phyloP scores from a whole-genome alignment of 2,113 vertebrate species.

The Dasyurus viverrinus region DNA sequence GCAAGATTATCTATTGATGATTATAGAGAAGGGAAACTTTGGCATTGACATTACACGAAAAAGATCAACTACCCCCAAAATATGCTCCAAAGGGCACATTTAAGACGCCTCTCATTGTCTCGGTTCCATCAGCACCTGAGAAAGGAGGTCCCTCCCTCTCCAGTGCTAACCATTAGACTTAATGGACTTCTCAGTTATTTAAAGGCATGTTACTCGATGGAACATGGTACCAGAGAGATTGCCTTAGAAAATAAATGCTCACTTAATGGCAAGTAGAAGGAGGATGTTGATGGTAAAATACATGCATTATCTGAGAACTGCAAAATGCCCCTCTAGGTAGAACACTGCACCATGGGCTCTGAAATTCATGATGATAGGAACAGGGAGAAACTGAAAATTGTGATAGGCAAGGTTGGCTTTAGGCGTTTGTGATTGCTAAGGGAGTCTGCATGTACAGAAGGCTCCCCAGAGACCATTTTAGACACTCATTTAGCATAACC shows the following conservation, averaged over 20 bases:
- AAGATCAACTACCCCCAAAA: slow-evolving; percentile 34
- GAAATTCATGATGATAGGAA: slow-evolving; percentile 30
- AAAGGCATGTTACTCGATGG: slow-evolving; percentile 29
- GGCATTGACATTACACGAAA: slow-evolving; percentile 33
- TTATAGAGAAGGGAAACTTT: slow-evolving; percentile 34
- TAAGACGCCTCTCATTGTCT: slow-evolving; percentile 40
- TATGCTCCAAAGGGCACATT: neutral
- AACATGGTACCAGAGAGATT: slow-evolving; percentile 40
- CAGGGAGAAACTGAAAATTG: slow-evolving; percentile 57
- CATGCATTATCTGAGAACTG: slow-evolving; percentile 55
- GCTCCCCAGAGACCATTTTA: slow-evolving; percentile 70
- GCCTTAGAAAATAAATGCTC: slow-evolving; percentile 56
- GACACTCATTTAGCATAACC: slow-evolving; percentile 69
- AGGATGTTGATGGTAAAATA: slow-evolving; percentile 49
- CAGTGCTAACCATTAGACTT: slow-evolving; percentile 23
- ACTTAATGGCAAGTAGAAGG: slow-evolving; percentile 32
- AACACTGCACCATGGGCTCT: slow-evolving; percentile 21
- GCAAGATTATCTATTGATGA: slow-evolving; percentile 50
- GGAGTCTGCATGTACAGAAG: slow-evolving; percentile 19
- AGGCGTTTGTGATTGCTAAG: slow-evolving; percentile 65
- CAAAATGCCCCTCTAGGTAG: slow-evolving; percentile 69
- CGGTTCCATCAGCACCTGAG: slow-evolving; percentile 42
- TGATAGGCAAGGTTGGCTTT: slow-evolving; percentile 64
- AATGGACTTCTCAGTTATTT: slow-evolving; percentile 43
- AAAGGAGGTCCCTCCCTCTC: slow-evolving; percentile 43